Evolutionary conservation across 2,888 invertebrate species (phyloP), one percentile per base, ranked within the genome.

Genomic region (Volucella bombylans): DNA sequence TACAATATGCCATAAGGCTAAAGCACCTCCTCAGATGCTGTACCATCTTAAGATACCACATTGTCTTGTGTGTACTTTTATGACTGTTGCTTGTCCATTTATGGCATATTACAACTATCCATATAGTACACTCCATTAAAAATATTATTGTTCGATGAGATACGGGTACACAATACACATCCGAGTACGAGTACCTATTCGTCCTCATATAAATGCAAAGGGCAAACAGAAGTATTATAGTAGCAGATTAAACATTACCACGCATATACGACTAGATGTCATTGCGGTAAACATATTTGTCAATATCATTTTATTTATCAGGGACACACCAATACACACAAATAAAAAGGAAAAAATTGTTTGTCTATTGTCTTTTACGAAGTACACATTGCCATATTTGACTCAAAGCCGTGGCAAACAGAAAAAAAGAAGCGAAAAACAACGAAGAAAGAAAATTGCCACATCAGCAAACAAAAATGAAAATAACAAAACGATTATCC

Each of bases 401-500:
- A 79, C 67, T 73, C 73, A 67, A 79, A 73, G 73, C 31, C 31
- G 31, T 31, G 31, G 31, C 31, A 31, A 31, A 31, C 31, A 0
- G 31, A 31, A 31, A 31, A 31, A 31, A 47, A 47, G 62, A 73
- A 47, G 31, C 61, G 39, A 67, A 67, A 55, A n/a, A 54, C 18
- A 23, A 23, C 18, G 18, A 23, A 23, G 18, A 23, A 78, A 67
- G 47, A 68, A 79, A 83, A 80, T 71, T 80, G 79, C 83, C 76
- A 74, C 69, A 83, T 79, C 83, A 71, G 83, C 79, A 83, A 74
- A 83, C 49, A 80, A 69, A 74, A 71, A 79, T 79, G 73, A 83
- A 79, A 79, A 83, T 83, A 83, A 79, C 80, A 80, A 83, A 83
- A 74, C 80, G 83, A 83, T 83, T 83, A 83, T 83, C 83, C 79